These are phyloP conservation scores for Rhimphoctona megacephalus DNA, from an alignment of 2,888 invertebrate genomes.

Conservation along the genomic window DNA sequence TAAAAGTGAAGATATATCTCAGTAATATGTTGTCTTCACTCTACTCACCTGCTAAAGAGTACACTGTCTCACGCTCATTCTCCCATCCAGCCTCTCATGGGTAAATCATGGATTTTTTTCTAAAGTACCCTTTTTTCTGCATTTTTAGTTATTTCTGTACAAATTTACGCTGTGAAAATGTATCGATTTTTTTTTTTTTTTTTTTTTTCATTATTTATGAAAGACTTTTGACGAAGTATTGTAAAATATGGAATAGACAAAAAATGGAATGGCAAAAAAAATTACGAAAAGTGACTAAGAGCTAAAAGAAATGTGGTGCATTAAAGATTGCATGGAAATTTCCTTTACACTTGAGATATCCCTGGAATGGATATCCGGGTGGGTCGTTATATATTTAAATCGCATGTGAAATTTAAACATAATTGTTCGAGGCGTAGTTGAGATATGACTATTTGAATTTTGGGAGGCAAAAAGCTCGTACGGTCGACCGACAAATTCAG, in stretches of 20 bases:
- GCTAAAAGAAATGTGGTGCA: neutral
- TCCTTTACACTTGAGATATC: neutral
- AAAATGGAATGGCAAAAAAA: neutral
- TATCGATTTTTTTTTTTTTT: neutral
- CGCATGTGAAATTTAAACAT: neutral
- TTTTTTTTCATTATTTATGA: neutral
- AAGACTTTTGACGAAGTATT: neutral
- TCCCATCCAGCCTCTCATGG: conserved; percentile 57
- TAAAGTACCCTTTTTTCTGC: neutral
- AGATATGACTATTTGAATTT: conserved; percentile 21
- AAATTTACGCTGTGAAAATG: neutral
- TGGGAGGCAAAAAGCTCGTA: conserved; percentile 45
- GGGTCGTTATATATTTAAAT: neutral
- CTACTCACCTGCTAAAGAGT: conserved; percentile 57
- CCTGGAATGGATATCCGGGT: neutral
- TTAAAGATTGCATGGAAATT: neutral
- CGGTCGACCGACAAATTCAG: conserved; percentile 52
- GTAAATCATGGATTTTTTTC: neutral
- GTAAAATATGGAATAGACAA: too few relatives aligned
- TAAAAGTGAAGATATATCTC: conserved; percentile 6
- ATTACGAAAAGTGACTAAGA: neutral
- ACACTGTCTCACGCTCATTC: conserved; percentile 5
- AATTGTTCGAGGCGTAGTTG: neutral
- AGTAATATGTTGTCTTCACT: conserved; percentile 45
- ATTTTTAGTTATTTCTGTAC: neutral